Base-by-base conservation (phyloP, 2,797 vertebrate species). In the Ceryle rudis region DNA sequence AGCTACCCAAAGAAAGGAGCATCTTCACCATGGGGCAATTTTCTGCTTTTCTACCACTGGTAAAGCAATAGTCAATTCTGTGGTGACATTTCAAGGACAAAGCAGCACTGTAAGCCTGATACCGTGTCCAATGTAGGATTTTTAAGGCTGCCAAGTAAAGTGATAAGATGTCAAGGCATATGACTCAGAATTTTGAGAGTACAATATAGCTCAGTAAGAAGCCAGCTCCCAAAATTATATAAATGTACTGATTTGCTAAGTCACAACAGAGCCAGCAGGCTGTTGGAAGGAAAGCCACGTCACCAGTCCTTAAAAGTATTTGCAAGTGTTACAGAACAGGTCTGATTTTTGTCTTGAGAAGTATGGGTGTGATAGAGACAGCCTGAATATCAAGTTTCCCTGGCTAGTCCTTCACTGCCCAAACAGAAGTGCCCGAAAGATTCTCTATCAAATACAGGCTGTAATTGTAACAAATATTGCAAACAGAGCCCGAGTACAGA, bases 151-250 rank as follows among this genome's bases (percentile, higher is more conserved):
- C 92, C 92, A 95, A 90, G 90, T 61, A 74, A 95, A 93, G 78
- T 4, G 72, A 21, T 86, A 86, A 83, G 91, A 95, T 92, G 90
- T 97, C 90, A 92, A 82, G 83, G 86, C 93, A 84, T 57, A 95
- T 95, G 90, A 97, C 88, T 95, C 96, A 96, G 81, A 93, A 92
- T 81, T 81, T 82, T 55, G 60, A 52, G 77, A 95, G 61, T 54
- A 95, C 74, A 92, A 37, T 73, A 86, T 10, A 96, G 88, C 90
- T 95, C 94, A 49, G 91, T 81, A 92, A 95, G 84, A 95, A 91
- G 71, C 81, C 92, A 86, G 67, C 83, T 65, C 93, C 44, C 69
- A 69, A 37, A 91, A 93, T 51, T 92, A 90, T 37, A 87, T 86
- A 71, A 93, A 94, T 33, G 88, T 29, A 39, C 70, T 4, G 41